A percentile compares a stretch with the other conserved stretches of the same genome.
Evolutionary conservation across 2,797 vertebrate genomes (phyloP).

Genomic region (Falco concolor): DNA sequence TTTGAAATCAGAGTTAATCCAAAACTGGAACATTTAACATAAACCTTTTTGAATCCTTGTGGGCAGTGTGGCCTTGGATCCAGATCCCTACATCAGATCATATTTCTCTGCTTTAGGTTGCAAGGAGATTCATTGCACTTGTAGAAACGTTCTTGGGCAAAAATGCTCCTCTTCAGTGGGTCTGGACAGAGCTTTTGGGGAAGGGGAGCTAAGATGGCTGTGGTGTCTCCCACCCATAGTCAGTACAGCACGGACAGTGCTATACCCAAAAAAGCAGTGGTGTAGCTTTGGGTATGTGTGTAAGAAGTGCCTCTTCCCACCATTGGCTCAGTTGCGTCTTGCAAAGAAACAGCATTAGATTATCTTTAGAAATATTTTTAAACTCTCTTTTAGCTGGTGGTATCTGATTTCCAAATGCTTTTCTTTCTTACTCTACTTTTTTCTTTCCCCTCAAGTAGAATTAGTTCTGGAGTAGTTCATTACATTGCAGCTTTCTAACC

Average conservation of each 20-base stretch:
- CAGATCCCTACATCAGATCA: neutral
- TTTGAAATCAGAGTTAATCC: slow-evolving; percentile 28
- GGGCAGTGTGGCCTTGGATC: neutral
- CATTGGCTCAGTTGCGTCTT: neutral
- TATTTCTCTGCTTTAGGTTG: neutral
- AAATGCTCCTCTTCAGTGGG: neutral
- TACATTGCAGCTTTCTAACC: neutral
- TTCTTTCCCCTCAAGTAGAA: neutral
- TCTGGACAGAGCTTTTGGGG: neutral
- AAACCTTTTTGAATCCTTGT: neutral
- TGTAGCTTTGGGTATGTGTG: neutral
- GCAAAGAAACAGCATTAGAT: neutral
- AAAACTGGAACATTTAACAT: neutral
- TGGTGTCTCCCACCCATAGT: neutral
- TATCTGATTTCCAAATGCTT: neutral
- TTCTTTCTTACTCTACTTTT: neutral
- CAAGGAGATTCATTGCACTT: neutral
- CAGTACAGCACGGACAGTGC: neutral
- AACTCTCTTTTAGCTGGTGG: neutral
- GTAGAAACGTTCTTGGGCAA: neutral
- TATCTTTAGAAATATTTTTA: neutral
- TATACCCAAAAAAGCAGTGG: neutral
- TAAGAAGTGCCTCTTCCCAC: neutral
- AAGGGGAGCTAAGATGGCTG: neutral
- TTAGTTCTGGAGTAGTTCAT: neutral